Evolutionary conservation across 2,113 vertebrate species (phyloP), one percentile per base, ranked within the genome.

Genomic region (Odontesthes bonariensis): DNA sequence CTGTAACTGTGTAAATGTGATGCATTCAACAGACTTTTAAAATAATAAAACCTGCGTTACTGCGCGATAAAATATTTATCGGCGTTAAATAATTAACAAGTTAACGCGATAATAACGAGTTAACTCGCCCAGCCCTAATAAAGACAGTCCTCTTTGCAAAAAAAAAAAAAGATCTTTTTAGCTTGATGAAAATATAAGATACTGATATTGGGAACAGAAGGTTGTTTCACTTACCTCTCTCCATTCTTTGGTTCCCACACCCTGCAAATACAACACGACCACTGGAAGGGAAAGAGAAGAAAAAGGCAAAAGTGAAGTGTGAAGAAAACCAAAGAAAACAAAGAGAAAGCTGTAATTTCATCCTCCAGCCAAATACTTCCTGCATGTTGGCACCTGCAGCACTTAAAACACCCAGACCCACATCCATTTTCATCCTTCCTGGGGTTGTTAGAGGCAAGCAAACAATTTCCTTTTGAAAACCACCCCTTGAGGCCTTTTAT

Each of bases 161-260:
- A 8, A 11, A 27, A 3, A 3, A 40, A 40, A 8, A 8, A 11
- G 3, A 3, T 1, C 27, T 3, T 27, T 27, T 27, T 27, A 46
- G 42, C 42, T 14, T 5, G 17, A 49, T 19, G 16, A 44, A 44
- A 7, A 44, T 44, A 14, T 49, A 4, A 19, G 42, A 66, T 33
- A 52, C 14, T 47, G 6, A 54, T 32, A 27, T n/a, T 31, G 7
- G 17, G 11, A 71, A 46, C 23, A 72, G 69, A 51, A 55, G 17
- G 16, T 68, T 44, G n/a, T 19, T 74, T 11, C 1, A 58, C 96
- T 95, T 80, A 96, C 96, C 95, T 96, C 96, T 60, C 95, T 94
- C 96, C 96, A 96, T 81, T 96, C 96, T 61, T 94, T 96, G 91
- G 93, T 95, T 54, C 95, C 95, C 0, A 94, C 91, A 42, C 89